Evolutionary conservation across 2,888 invertebrate species (phyloP), one percentile per base, ranked within the genome.

Genomic region (Conchocele bisecta): DNA sequence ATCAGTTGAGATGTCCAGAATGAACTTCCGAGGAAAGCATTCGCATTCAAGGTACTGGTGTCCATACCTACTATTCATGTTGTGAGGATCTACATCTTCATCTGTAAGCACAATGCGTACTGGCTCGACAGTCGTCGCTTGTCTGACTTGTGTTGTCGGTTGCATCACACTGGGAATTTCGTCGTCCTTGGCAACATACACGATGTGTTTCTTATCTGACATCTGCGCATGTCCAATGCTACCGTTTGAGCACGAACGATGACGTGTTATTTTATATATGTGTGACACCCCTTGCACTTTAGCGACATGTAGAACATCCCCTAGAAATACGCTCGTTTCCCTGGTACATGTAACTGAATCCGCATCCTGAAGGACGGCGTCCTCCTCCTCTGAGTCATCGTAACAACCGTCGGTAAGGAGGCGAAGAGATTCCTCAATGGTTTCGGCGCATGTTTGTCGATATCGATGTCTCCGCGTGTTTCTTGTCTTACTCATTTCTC

Each of bases 1-100:
- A 28, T 48, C 56, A 15, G 79, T 71, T 2, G 81, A 79, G 17
- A 83, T 82, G 35, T 83, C 75, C 11, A 85, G 58, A n/a, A 81
- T 26, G 41, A 83, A 85, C 41, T 82, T 81, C 51, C 85, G 56
- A 9, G 85, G 85, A 22, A 77, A 73, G 33, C 82, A 83, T 9
- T 69, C 63, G 24, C 75, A 74, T 61, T 83, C 81, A 22, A 64
- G 57, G 41, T 70, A 75, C 2, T 42, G 44, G 1, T 63, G 41
- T 17, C 73, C 74, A 53, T 63, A 83, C 11, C 20, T 67, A 15
- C 71, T 44, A 7, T 41, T 35, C 26, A 83, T 35, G 2, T 31
- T 33, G 20, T 59, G 24, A 35, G 64, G 56, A 2, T 50, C 39
- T 0, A 75, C 46, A 9, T 74, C 73, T 17, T 75, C 57, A 37